Base-by-base conservation (phyloP, 2,888 invertebrate genomes). In the Apotomis betuletana region DNA sequence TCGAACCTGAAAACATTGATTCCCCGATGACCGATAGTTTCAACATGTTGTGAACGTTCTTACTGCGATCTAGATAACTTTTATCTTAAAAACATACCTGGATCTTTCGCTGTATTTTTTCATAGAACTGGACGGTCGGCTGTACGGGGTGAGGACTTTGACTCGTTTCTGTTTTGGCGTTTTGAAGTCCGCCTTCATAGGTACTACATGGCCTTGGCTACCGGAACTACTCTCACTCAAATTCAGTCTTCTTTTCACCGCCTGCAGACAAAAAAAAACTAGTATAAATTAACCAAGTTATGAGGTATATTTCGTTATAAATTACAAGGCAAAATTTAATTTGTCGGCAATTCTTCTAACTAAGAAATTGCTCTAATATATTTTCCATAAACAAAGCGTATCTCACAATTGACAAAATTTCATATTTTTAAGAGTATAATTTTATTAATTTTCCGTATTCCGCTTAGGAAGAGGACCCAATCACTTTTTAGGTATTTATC, bases 191-290 rank as follows among this genome's bases (percentile, higher is more conserved):
- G 94, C 94, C 85, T 95, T 95, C 85, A 95, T 94, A 75, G 95
- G 95, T 85, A 95, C 94, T 83, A 95, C 92, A 83, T 93, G 92
- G 74, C 90, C 92, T 79, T 88, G 94, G 84, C 95, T 94, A 79
- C 94, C 93, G 69, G 95, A 94, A 85, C 93, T 92, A 85, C 92
- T 92, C 85, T 93, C 95, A 94, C 92, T 95, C 94, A 95, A 94
- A 88, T 97, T 96, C 85, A 97, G 95, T 94, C 97, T 96, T 92
- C 97, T 94, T 94, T 97, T 97, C 82, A 97, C 97, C 88, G 96
- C 94, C 94, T 95, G 90, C 73, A 69, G 15, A 65, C 15, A 67
- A 46, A 54, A 41, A 54, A 3, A 12, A 8, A 5, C 52, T 64
- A 27, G 44, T 63, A 49, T 9, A 8, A 44, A 49, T 9, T 49